Evolutionary conservation across 2,113 vertebrate species (phyloP).

Genomic region (Rhegmatorhina hoffmannsi): DNA sequence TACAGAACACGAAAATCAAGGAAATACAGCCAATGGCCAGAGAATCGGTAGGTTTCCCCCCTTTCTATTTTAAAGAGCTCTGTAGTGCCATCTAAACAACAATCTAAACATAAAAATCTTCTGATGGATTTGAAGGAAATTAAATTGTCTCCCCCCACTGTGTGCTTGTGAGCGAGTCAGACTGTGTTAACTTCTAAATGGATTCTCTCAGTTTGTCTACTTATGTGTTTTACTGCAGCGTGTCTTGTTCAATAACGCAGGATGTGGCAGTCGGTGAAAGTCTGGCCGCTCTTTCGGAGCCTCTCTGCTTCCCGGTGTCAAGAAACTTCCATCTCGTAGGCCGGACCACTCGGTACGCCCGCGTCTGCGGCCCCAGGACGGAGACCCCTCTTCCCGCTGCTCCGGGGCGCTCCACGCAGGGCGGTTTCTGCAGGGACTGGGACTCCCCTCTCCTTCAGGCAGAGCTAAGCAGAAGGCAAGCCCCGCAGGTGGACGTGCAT

Average conservation of each 20-base stretch:
- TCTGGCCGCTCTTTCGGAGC: neutral
- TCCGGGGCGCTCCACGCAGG: neutral
- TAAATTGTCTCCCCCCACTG: slow-evolving; percentile 55
- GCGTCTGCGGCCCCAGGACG: neutral
- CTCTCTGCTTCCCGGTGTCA: neutral
- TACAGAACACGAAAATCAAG: neutral
- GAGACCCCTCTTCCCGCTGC: neutral
- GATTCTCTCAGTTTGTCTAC: slow-evolving; percentile 52
- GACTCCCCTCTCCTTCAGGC: neutral
- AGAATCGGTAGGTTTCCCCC: neutral
- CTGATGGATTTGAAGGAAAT: slow-evolving; percentile 37
- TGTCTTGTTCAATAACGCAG: slow-evolving; percentile 41
- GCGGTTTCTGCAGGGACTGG: neutral
- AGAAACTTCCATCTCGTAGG: neutral
- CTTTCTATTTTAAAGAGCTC: neutral
- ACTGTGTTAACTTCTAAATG: slow-evolving; percentile 60
- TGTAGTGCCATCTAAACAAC: neutral
- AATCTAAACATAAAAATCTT: slow-evolving; percentile 25
- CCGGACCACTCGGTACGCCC: neutral
- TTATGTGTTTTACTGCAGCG: slow-evolving; percentile 27
- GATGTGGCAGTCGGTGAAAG: slow-evolving; percentile 22
- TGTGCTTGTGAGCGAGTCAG: slow-evolving; percentile 23
- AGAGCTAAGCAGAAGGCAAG: neutral
- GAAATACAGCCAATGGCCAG: neutral
- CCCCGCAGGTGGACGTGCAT: accelerated